Percentiles rank a stretch among this genome's conserved stretches.
These are phyloP conservation scores for Naja naja DNA, from an alignment of 2,113 vertebrate genomes.

Conservation along the genomic window DNA sequence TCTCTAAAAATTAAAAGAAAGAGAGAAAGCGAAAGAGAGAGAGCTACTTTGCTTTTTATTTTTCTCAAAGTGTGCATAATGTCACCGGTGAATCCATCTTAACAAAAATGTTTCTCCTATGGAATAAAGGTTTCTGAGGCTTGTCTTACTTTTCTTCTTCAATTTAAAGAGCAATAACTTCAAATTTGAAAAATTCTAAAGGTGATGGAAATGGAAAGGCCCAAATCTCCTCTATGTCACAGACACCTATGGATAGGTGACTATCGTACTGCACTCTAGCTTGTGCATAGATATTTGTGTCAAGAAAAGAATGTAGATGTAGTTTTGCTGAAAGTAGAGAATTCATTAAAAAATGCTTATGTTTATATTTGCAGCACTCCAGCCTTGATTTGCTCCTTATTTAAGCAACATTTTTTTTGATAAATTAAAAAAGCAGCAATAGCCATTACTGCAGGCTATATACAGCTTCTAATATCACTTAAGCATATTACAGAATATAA, in stretches of 20 bases:
- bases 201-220: background rate
- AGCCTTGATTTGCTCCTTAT: constrained; percentile 79
- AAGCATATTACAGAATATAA: constrained; percentile 94
- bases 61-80: constrained; percentile 42
- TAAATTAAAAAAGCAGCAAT: constrained; percentile 88
- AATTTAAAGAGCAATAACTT: constrained; percentile 55
- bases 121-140: constrained; percentile 46
- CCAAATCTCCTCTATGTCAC: constrained; percentile 35
- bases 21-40: background rate
- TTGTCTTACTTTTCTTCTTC: constrained; percentile 27
- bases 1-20: background rate
- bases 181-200: constrained; percentile 42
- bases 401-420: constrained; percentile 83
- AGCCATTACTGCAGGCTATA: constrained; percentile 88
- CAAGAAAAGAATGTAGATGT: constrained; percentile 38
- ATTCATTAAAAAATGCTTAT: constrained; percentile 59
- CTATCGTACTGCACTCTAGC: background rate
- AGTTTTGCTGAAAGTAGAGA: constrained; percentile 53
- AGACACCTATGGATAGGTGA: constrained; percentile 16
- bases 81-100: constrained; percentile 56
- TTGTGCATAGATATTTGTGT: constrained; percentile 21
- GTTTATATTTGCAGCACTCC: constrained; percentile 75
- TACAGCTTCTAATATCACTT: constrained; percentile 86
- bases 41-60: background rate
- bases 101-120: constrained; percentile 56